A percentile compares a stretch with the other conserved stretches of the same genome.
phyloP scores from a whole-genome alignment of 2,888 invertebrate species.

The Junonia oenone region DNA sequence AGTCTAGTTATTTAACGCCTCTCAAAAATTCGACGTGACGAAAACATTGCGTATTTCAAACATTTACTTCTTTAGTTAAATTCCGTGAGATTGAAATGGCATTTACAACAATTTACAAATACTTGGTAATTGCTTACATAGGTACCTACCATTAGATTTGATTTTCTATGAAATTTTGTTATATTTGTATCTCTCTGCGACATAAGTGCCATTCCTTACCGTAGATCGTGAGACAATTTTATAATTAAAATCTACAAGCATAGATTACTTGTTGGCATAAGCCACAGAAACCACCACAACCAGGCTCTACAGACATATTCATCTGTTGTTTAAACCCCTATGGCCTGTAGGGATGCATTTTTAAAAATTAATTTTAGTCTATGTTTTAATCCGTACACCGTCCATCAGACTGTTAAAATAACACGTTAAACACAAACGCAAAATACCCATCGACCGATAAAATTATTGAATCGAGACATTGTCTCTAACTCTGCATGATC shows the following conservation, averaged over 20 bases:
- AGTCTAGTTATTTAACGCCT: constrained; percentile 13
- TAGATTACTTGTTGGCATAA: no score
- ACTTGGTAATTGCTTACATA: not conserved
- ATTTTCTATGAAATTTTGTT: not conserved
- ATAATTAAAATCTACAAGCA: no score
- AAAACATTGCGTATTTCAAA: constrained; percentile 14
- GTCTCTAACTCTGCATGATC: not conserved
- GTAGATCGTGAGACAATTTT: no score
- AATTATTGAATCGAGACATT: not conserved
- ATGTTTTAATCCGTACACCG: no score
- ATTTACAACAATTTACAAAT: not conserved
- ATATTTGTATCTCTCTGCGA: not conserved
- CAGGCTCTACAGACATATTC: no score
- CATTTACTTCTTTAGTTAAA: constrained; percentile 9
- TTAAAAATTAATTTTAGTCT: no score
- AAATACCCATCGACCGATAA: not conserved
- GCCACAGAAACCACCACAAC: no score
- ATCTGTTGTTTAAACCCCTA: no score
- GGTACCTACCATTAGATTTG: not conserved
- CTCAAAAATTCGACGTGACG: constrained; percentile 15
- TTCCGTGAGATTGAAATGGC: constrained; percentile 5
- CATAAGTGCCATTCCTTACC: no score
- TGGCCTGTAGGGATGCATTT: no score
- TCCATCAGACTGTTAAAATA: no score
- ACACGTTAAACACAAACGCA: no score